Evolutionary conservation across 2,113 vertebrate species (phyloP), one percentile per base, ranked within the genome.

Genomic region (Eulacestoma nigropectus): DNA sequence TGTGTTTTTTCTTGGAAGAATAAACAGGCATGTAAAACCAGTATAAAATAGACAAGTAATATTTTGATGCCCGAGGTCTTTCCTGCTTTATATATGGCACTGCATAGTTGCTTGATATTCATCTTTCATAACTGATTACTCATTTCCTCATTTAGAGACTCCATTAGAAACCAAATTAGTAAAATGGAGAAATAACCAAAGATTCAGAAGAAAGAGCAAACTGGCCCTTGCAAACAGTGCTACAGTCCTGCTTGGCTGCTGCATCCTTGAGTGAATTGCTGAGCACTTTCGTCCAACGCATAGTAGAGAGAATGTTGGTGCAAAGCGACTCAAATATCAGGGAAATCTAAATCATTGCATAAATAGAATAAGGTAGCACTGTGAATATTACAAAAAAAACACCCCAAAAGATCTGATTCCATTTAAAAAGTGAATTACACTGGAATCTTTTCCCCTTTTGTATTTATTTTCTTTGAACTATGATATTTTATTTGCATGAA

Each of bases 1-100:
- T 59, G 37, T 13, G 35, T 41, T 87, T 68, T 82, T 84, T 57
- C 78, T 65, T 73, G 81, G 53, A 89, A 95, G 57, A 73, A 89
- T 49, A 92, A 90, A 87, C 41, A 89, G 89, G 35, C 55, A 44
- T 79, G 67, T 91, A 92, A 92, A 93, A 53, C 41, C 60, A 89
- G 53, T 35, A 59, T 29, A 91, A 96, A 95, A 92, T 10, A 10
- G 13, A 79, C 65, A 92, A 93, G 56, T 27, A 87, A 30, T 67
- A 72, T 47, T 44, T 53, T 42, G n/a, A 67, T 68, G 74, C 84
- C 77, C 25, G 6, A 52, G 89, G 80, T 86, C 50, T 95, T 95
- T 68, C 56, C 77, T 85, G 57, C 30, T 87, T 89, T 82, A 52
- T 67, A 69, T 27, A 25, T 46, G 27, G 44, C 53, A 89, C 57